These are phyloP conservation scores for Sclerurus mexicanus DNA, from an alignment of 2,113 vertebrate genomes.

Conservation along the genomic window DNA sequence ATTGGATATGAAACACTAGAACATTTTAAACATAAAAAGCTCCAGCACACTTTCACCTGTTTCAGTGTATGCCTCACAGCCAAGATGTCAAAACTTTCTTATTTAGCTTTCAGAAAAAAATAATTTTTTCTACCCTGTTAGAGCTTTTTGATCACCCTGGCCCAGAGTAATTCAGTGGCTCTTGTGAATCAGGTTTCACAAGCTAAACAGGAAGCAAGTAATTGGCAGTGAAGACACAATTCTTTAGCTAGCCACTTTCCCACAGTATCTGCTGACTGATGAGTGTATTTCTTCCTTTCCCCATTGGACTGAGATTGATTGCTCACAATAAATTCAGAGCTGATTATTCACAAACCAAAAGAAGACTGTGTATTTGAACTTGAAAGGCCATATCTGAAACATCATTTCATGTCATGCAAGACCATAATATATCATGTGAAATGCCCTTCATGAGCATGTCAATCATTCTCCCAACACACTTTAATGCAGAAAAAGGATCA, in stretches of 20 bases:
- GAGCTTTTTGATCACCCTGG: neutral
- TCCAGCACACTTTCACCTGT: neutral
- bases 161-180: neutral
- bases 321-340: constrained; percentile 36
- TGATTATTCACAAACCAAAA: constrained; percentile 55
- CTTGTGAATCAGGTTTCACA: constrained; percentile 46
- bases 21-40: neutral
- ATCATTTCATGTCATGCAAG: constrained; percentile 3
- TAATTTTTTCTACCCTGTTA: neutral
- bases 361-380: neutral
- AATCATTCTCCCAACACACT: neutral
- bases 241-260: constrained; percentile 39
- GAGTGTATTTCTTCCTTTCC: constrained; percentile 13
- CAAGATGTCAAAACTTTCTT: neutral
- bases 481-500: neutral
- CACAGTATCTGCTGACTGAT: constrained; percentile 23
- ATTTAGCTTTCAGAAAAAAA: neutral
- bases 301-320: constrained; percentile 1
- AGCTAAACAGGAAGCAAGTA: constrained; percentile 35
- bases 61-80: neutral
- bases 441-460: neutral
- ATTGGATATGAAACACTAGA: neutral
- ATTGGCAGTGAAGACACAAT: constrained; percentile 34
- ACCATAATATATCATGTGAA: neutral
- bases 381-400: neutral